Percentiles rank a stretch among this genome's conserved stretches.
Conservation (phyloP, 2,888 invertebrate species). For the Andrena marginata region DNA sequence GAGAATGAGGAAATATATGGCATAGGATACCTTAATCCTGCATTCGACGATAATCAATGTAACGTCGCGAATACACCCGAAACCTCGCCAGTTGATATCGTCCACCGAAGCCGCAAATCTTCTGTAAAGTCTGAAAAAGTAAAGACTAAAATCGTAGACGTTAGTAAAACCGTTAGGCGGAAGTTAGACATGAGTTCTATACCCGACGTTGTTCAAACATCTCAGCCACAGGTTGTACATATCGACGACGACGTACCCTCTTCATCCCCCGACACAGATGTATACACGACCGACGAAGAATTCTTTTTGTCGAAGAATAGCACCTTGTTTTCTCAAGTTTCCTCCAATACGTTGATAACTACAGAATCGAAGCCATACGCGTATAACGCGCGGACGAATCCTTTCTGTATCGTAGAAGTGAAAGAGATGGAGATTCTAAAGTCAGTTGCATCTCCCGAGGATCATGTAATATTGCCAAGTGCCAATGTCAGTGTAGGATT, state of each 20-base stretch:
- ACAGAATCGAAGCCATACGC: constrained; percentile 58
- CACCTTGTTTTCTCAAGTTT: constrained; percentile 90
- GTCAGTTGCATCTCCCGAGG: constrained; percentile 87
- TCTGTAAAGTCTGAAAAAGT: constrained; percentile 77
- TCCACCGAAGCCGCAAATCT: constrained; percentile 77
- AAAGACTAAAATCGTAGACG: constrained; percentile 87
- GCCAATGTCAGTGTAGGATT: constrained; percentile 80
- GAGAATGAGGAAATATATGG: constrained; percentile 76
- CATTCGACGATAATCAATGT: constrained; percentile 79
- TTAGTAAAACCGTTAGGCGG: constrained; percentile 89
- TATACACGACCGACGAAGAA: constrained; percentile 74
- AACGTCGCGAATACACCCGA: constrained; percentile 68
- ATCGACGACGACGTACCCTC: constrained; percentile 67
- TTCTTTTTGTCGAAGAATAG: constrained; percentile 88
- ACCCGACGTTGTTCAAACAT: constrained; percentile 84
- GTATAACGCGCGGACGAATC: constrained; percentile 75
- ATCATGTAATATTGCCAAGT: constrained; percentile 81
- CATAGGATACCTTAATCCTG: constrained; percentile 82
- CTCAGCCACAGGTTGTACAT: constrained; percentile 73
- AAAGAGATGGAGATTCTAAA: constrained; percentile 90
- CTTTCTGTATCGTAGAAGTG: constrained; percentile 89
- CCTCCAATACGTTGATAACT: constrained; percentile 85
- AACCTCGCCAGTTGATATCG: constrained; percentile 72
- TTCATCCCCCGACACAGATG: constrained; percentile 65
- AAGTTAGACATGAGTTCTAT: constrained; percentile 86